These are phyloP conservation scores for Homarus gammarus DNA, from an alignment of 2,888 invertebrate species.

Conservation along the genomic window DNA sequence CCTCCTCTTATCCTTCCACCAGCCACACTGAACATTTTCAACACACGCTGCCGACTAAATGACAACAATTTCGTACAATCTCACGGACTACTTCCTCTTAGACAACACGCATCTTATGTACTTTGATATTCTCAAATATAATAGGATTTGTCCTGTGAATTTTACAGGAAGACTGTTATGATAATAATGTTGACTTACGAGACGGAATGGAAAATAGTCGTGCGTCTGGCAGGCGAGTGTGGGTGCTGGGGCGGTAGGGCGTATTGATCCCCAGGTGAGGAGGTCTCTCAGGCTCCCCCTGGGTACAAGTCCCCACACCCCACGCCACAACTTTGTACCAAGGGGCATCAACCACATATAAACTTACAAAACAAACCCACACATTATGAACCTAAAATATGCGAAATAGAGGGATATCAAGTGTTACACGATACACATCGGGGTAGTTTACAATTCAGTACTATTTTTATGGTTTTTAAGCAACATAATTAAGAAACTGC, in stretches of 20 bases:
- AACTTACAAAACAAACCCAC: background rate
- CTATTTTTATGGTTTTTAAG: no score
- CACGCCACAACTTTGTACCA: constrained; percentile 24
- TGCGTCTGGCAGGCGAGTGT: constrained; percentile 40
- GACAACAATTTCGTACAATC: constrained; percentile 11
- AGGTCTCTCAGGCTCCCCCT: constrained; percentile 9
- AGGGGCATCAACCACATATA: constrained; percentile 17
- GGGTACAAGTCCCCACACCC: constrained; percentile 34
- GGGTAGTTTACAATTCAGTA: no score
- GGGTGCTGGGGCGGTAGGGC: constrained; percentile 27
- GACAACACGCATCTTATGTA: no score
- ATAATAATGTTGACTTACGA: background rate
- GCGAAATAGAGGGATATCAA: no score
- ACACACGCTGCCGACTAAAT: constrained; percentile 23
- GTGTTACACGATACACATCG: no score
- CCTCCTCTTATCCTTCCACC: constrained; percentile 56
- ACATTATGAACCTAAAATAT: no score
- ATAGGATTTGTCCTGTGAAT: no score
- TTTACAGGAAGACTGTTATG: background rate
- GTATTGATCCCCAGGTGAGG: constrained; percentile 67
- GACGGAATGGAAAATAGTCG: background rate
- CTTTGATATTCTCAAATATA: no score
- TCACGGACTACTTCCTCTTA: no score
- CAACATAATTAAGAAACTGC: no score
- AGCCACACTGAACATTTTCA: constrained; percentile 57